These are phyloP conservation scores for Thermophis baileyi DNA, from an alignment of 2,113 vertebrate species.

Conservation along the genomic window DNA sequence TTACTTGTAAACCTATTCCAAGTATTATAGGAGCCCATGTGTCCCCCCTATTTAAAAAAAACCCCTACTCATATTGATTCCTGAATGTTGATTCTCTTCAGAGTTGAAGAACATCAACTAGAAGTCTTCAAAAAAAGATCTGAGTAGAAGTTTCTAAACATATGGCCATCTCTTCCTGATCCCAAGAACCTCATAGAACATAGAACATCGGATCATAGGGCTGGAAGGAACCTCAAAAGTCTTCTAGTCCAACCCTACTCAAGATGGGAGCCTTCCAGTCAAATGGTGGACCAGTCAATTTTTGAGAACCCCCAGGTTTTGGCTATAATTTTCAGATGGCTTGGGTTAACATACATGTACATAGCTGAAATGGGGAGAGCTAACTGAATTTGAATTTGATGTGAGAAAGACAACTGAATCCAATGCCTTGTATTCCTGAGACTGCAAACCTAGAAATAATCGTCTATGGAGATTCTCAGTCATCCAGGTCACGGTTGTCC, in stretches of 20 bases:
- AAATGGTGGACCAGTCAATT: too few relatives aligned
- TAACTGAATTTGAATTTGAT: too few relatives aligned
- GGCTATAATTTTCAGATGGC: neutral
- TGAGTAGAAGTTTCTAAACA: neutral
- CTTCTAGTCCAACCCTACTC: too few relatives aligned
- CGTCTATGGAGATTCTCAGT: too few relatives aligned
- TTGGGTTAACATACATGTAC: neutral
- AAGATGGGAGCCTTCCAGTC: too few relatives aligned
- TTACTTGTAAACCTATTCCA: neutral
- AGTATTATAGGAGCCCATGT: neutral
- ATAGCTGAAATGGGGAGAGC: too few relatives aligned
- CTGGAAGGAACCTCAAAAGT: too few relatives aligned
- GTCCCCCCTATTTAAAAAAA: neutral
- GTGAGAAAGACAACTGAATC: too few relatives aligned
- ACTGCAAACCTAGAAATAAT: neutral
- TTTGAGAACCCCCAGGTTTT: too few relatives aligned
- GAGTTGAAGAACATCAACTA: neutral
- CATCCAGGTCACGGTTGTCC: too few relatives aligned
- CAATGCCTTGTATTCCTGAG: neutral
- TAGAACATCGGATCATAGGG: too few relatives aligned
- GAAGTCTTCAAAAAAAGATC: neutral
- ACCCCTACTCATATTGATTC: neutral
- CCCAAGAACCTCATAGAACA: neutral
- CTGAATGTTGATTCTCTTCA: neutral
- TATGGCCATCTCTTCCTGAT: neutral